Evolutionary conservation across 2,113 vertebrate species (phyloP).

Genomic region (Polypterus senegalus): DNA sequence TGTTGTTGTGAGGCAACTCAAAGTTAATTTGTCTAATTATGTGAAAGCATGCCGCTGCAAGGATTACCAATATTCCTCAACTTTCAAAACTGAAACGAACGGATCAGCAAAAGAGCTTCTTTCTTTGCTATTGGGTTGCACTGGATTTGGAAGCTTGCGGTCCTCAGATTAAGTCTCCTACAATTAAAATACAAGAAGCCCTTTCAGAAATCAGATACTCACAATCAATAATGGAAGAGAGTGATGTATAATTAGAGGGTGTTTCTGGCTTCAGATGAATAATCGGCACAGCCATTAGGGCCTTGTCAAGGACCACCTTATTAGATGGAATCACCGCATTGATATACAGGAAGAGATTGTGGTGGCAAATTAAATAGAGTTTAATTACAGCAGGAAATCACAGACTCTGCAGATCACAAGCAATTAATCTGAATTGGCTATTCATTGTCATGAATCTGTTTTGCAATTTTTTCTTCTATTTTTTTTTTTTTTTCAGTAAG

Average conservation of each 20-base stretch:
- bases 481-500: too few relatives aligned
- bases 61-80: too few relatives aligned
- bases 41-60: too few relatives aligned
- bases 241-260: background rate
- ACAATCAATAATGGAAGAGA: conserved; percentile 2
- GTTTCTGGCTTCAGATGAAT: conserved; percentile 2
- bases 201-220: background rate
- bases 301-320: conserved; percentile 3
- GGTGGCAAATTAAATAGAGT: background rate
- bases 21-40: too few relatives aligned
- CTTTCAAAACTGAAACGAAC: too few relatives aligned
- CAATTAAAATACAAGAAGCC: too few relatives aligned
- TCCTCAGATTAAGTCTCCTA: too few relatives aligned
- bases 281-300: background rate
- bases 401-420: background rate
- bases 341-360: conserved; percentile 1
- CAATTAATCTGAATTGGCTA: conserved; percentile 3
- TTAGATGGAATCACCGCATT: background rate
- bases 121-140: too few relatives aligned
- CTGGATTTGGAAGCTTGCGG: too few relatives aligned
- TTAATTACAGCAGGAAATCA: conserved; percentile 1
- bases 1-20: too few relatives aligned
- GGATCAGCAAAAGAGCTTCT: too few relatives aligned
- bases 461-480: too few relatives aligned
- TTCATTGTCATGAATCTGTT: background rate